Evolutionary conservation across 1,140 invertebrate species (phyloP).

Genomic region (Eufriesea mexicana): DNA sequence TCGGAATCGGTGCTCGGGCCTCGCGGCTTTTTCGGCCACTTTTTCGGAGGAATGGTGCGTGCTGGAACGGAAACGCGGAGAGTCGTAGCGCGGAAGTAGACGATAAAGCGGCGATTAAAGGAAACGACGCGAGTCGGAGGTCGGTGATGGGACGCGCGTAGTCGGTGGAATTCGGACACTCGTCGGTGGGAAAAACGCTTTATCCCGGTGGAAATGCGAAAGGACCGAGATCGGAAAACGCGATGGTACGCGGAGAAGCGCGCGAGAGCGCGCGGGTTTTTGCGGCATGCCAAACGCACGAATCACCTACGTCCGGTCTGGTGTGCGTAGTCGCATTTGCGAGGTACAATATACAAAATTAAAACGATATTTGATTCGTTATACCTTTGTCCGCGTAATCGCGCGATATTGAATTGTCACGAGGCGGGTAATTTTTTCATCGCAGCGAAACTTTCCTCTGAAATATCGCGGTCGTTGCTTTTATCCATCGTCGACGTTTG

Average conservation of each 20-base stretch:
- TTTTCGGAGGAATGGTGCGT: too few species aligned
- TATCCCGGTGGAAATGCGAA: too few species aligned
- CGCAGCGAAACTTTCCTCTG: constrained; percentile 37
- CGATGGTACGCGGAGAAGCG: constrained; percentile 44
- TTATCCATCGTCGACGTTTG: constrained; percentile 53
- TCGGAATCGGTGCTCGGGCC: not conserved
- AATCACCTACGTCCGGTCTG: constrained; percentile 5
- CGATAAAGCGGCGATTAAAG: too few species aligned
- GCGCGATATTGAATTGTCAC: constrained; percentile 62
- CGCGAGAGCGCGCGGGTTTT: constrained; percentile 32
- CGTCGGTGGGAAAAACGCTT: too few species aligned
- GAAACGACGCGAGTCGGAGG: too few species aligned
- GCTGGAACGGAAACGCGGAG: too few species aligned
- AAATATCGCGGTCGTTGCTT: constrained; percentile 58
- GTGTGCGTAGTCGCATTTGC: constrained; percentile 2
- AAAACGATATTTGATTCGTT: constrained; percentile 63
- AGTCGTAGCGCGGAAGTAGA: too few species aligned
- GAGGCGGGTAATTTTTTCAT: constrained; percentile 44
- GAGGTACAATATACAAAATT: constrained; percentile 62
- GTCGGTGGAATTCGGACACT: too few species aligned
- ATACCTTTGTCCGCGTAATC: constrained; percentile 62
- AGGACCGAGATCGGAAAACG: not conserved
- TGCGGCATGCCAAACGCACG: constrained; percentile 38
- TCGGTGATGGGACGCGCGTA: too few species aligned
- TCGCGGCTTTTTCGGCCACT: too few species aligned